Evolutionary conservation across 92 coral and sea anemone species (phyloP), one percentile per base, ranked within the genome.

Genomic region (Desmophyllum pertusum): DNA sequence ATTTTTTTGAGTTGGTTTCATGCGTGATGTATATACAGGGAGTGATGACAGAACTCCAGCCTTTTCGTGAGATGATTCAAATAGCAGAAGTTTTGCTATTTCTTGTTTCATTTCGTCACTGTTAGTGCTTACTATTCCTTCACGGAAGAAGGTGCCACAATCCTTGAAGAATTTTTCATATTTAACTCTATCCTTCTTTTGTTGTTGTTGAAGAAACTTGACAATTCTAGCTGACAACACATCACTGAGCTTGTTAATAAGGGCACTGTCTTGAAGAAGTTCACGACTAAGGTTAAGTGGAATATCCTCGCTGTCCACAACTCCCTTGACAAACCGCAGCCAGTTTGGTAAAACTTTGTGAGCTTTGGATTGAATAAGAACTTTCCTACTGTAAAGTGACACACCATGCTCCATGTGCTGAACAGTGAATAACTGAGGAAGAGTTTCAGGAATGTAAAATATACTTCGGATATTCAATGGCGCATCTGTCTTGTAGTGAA

Each of bases 251-350:
- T 93, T 96, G 35, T 84, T 85, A 15, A 96, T 94, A 17, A 96
- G 92, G 7, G 98, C 97, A 76, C 98, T 94, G 87, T 96, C 99
- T 87, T 96, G 99, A 27, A 96, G 93, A 70, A 96, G 90, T 59
- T 96, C 99, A 8, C 99, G 83, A 84, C 99, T 96, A 40, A 96
- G 80, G 83, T 96, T 96, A 3, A 96, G 94, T 45, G 99, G 99
- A 43, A 96, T 94, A 72, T 96, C 99, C 66, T 96, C 99, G 48
- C 99, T 96, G 63, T 96, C 99, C 3, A 96, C 99, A n/a, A 96
- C 97, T 72, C 98, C 99, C 67, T 93, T 94, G 23, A 96, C 94
- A 89, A 96, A 96, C 31, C 99, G 81, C 36, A 96, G 77, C 99
- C 99, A 96, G 74, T 91, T 87, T 29, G 99, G 99, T 19, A 96